Conservation (phyloP, 2,888 invertebrate species). For the Sinhomidia bicolor region DNA sequence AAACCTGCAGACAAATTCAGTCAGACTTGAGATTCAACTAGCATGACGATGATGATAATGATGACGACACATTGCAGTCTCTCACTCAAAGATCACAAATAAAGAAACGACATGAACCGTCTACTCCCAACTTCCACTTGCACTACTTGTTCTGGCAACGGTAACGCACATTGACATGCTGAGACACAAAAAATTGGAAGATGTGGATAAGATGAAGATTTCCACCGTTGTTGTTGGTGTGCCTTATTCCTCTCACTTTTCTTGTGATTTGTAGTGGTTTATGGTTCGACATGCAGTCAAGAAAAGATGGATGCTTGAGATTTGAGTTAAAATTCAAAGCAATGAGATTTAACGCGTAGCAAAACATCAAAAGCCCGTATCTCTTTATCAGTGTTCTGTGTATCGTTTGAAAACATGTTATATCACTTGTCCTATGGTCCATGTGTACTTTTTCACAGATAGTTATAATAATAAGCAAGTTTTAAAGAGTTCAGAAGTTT, state of each 20-base stretch:
- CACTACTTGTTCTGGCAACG: constrained; percentile 8
- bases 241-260: constrained; percentile 1
- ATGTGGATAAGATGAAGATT: constrained; percentile 4
- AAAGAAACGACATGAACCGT: not conserved
- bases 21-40: constrained; percentile 31
- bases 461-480: constrained; percentile 1
- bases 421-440: constrained; percentile 9
- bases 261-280: constrained; percentile 36
- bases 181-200: not conserved
- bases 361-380: constrained; percentile 32
- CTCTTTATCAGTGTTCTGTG: not conserved
- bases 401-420: constrained; percentile 40
- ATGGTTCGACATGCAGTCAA: constrained; percentile 56
- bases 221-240: not conserved
- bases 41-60: constrained; percentile 58
- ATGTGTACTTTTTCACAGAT: not conserved
- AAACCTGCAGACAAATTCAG: constrained; percentile 47
- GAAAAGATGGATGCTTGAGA: constrained; percentile 58
- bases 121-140: not conserved
- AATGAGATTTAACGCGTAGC: constrained; percentile 27
- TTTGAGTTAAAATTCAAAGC: constrained; percentile 51
- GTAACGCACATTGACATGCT: not conserved
- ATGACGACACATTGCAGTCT: not conserved
- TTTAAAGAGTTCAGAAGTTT: too few relatives aligned
- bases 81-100: not conserved